phyloP scores from a whole-genome alignment of 2,113 vertebrate genomes.

The Tonatia bakeri region DNA sequence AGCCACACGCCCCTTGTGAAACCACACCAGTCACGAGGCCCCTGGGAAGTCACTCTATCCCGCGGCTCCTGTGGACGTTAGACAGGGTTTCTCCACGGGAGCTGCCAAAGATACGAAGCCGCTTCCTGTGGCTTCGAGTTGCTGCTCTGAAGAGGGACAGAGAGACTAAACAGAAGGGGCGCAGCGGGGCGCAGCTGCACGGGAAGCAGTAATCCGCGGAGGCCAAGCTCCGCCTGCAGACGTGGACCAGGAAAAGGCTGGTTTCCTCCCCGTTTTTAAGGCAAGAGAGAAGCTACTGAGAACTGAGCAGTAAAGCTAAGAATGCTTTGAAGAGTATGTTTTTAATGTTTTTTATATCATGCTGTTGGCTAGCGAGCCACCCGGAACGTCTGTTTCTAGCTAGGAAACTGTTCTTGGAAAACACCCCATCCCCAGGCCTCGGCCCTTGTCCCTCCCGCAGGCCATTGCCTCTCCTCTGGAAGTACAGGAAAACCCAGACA shows the following conservation, averaged over 20 bases:
- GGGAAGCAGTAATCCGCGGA: not conserved
- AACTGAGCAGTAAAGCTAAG: conserved; percentile 20
- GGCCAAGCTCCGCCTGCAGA: not conserved
- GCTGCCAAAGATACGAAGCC: conserved; percentile 17
- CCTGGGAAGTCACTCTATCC: not conserved
- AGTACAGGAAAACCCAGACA: conserved; percentile 11
- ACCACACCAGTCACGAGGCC: not conserved
- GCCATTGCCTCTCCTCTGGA: conserved; percentile 51
- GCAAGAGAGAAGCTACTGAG: not conserved
- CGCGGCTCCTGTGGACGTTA: not conserved
- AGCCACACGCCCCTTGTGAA: not conserved
- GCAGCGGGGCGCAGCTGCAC: not conserved
- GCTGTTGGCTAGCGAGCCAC: conserved; percentile 68
- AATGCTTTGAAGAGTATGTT: conserved; percentile 75
- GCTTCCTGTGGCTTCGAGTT: not conserved
- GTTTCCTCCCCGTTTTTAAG: not conserved
- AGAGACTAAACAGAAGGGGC: not conserved
- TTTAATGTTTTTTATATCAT: conserved; percentile 74
- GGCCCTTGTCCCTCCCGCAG: not conserved
- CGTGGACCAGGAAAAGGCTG: not conserved
- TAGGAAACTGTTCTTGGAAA: conserved; percentile 81
- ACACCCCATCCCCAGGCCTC: conserved; percentile 59
- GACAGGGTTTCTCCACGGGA: conserved; percentile 1
- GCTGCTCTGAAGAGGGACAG: not conserved
- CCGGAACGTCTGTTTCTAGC: conserved; percentile 86